Conservation (phyloP, 2,113 vertebrate species). For the Tenebrosternarchus preto region DNA sequence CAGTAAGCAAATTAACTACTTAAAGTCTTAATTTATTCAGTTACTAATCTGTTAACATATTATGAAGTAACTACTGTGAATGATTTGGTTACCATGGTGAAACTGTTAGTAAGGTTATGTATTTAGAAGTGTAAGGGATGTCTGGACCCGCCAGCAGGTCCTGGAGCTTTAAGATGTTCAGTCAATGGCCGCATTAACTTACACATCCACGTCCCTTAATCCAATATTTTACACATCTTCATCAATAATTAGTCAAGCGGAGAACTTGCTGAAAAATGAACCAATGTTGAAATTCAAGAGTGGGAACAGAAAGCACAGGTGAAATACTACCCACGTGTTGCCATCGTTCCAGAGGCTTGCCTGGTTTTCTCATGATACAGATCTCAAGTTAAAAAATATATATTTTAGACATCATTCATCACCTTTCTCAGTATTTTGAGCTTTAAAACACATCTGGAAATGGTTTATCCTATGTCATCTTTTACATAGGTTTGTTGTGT, state of each 20-base stretch:
- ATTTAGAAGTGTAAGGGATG: background rate
- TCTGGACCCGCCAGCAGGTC: background rate
- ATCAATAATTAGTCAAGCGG: background rate
- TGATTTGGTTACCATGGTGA: too few species aligned
- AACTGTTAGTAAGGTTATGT: background rate
- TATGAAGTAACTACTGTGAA: too few species aligned
- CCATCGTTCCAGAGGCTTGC: background rate
- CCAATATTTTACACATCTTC: background rate
- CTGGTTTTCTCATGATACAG: background rate
- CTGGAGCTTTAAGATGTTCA: too few species aligned
- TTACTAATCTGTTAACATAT: too few species aligned
- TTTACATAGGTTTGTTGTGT: too few species aligned
- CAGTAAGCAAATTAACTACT: too few species aligned
- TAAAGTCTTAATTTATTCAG: too few species aligned
- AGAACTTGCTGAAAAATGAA: conserved; percentile 2
- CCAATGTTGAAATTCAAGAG: background rate
- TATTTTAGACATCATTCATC: background rate
- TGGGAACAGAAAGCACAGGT: background rate
- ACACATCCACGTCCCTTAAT: background rate
- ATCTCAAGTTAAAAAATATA: background rate
- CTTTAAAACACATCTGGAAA: too few species aligned
- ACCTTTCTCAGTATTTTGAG: too few species aligned
- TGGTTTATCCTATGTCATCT: too few species aligned
- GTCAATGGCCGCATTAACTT: background rate
- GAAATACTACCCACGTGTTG: background rate